Base-by-base conservation (phyloP, 2,888 invertebrate species). In the Tiphia femorata region DNA sequence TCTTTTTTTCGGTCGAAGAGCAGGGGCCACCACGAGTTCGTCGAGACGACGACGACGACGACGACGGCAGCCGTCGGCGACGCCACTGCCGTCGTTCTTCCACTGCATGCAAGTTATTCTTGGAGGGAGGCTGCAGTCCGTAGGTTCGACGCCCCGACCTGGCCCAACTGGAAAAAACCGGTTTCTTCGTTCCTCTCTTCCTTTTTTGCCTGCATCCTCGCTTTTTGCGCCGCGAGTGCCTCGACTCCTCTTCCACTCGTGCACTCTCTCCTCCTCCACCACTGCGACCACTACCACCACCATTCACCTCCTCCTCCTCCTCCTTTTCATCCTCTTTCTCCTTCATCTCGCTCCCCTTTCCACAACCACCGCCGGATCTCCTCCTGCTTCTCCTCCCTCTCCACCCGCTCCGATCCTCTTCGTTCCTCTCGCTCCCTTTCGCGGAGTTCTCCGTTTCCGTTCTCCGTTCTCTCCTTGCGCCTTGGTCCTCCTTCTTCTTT, bases 161-260 rank as follows among this genome's bases (percentile, higher is more conserved):
- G 83, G 83, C 82, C 82, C 83, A 82, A 82, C 81, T 82, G 83
- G 82, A 83, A 83, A 83, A 83, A 83, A 83, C 83, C 83, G 83
- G 83, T 83, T 83, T 81, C 80, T 82, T 81, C 80, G 72, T 72
- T 70, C 71, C 74, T 61, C 64, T 71, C 73, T 79, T 76, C 75
- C 77, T 80, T 80, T 80, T 79, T 80, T 78, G 73, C 73, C 55
- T 73, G 73, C 77, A 78, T 79, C 78, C 77, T 80, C 75, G 80
- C 77, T 80, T 80, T 81, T 81, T 81, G 78, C 78, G 70, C 73
- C 71, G 75, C 68, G 68, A 70, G 70, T 65, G 58, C 71, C 70
- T 65, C 69, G 69, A 38, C 62, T 60, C 53, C 47, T 58, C 64
- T 16, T 52, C 33, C 23, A 38, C 59, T 52, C 58, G n/a, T n/a